These are phyloP conservation scores for Iphiclides podalirius DNA, from an alignment of 2,888 invertebrate genomes.

Conservation along the genomic window DNA sequence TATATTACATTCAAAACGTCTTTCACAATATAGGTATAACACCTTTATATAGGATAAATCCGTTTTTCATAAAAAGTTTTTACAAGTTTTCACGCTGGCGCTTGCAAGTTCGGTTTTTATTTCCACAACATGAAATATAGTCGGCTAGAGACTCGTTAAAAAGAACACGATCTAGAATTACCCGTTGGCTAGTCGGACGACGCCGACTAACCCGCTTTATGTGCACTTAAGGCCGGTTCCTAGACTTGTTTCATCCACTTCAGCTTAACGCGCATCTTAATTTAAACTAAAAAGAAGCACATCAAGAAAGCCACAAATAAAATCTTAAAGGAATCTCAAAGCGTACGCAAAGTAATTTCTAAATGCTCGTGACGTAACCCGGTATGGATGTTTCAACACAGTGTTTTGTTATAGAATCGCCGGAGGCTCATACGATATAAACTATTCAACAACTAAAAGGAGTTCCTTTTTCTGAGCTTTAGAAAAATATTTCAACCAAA, in stretches of 20 bases:
- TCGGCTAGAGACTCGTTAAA: constrained; percentile 63
- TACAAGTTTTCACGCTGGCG: constrained; percentile 26
- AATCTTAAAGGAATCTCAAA: constrained; percentile 34
- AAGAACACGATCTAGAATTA: constrained; percentile 67
- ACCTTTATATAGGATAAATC: background rate
- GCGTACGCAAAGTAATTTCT: constrained; percentile 22
- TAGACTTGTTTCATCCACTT: constrained; percentile 64
- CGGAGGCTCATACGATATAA: constrained; percentile 7
- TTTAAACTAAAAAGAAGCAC: constrained; percentile 52
- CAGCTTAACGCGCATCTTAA: constrained; percentile 69
- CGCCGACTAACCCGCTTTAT: constrained; percentile 65
- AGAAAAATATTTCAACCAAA: constrained; percentile 3
- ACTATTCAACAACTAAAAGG: constrained; percentile 7
- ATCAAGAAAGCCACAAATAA: constrained; percentile 45
- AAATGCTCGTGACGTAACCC: constrained; percentile 19
- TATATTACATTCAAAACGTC: no score
- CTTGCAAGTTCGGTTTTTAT: constrained; percentile 58
- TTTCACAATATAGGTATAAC: no score
- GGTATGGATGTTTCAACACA: constrained; percentile 12
- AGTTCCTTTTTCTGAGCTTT: constrained; percentile 8
- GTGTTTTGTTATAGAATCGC: constrained; percentile 7
- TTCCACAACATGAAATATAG: constrained; percentile 58
- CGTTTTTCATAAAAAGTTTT: constrained; percentile 24
- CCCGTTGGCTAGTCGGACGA: constrained; percentile 52
- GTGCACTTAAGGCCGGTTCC: constrained; percentile 68